Conservation (phyloP, 2,113 vertebrate genomes). For the Macroglossus sobrinus region DNA sequence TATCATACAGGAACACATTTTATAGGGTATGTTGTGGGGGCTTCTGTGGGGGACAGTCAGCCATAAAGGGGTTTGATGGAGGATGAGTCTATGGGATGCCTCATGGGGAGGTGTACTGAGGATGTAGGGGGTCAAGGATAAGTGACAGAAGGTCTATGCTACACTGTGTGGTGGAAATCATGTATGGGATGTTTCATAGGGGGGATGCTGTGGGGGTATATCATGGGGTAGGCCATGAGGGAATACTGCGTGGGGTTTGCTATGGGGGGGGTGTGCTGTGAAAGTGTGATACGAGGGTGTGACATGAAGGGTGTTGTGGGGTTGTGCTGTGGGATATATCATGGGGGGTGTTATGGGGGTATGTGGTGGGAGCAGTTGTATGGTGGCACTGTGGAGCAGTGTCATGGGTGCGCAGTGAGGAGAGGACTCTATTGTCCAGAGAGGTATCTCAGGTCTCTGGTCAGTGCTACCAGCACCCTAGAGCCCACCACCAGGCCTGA, state of each 20-base stretch:
- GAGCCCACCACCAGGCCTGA: background rate
- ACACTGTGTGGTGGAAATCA: background rate
- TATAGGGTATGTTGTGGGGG: background rate
- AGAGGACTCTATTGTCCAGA: background rate
- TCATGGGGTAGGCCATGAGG: too few relatives aligned
- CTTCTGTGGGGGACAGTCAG: background rate
- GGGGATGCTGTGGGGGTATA: background rate
- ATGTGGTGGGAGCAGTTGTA: too few relatives aligned
- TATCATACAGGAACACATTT: background rate
- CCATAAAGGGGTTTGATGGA: background rate
- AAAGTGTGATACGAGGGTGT: too few relatives aligned
- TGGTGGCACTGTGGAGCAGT: background rate
- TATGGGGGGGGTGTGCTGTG: background rate
- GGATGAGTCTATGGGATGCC: background rate
- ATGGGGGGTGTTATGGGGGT: background rate
- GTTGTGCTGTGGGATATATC: background rate
- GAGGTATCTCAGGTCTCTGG: background rate
- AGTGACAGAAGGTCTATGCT: accelerated
- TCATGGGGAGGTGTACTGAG: background rate
- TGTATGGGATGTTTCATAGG: too few relatives aligned
- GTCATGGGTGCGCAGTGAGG: background rate
- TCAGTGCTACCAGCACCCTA: background rate
- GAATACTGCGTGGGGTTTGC: background rate
- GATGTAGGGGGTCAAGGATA: background rate
- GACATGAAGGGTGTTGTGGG: too few relatives aligned